Conservation (phyloP, 2,888 invertebrate species). For the Cryptosula pallasiana region DNA sequence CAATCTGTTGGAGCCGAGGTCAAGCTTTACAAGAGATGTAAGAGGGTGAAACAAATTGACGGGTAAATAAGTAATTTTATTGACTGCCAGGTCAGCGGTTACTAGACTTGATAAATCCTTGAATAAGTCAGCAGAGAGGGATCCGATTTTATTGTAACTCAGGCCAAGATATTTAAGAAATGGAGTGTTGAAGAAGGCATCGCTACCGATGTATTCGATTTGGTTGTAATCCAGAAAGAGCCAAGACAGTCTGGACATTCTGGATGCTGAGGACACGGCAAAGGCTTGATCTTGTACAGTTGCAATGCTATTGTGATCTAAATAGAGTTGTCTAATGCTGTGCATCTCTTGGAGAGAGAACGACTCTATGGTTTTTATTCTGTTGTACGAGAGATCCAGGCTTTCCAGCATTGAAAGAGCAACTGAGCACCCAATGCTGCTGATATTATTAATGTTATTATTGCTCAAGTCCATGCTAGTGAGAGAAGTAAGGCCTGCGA, state of each 20-base stretch:
- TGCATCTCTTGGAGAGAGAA: not conserved
- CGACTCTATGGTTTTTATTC: not conserved
- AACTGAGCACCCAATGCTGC: not conserved
- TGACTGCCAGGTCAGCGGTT: not conserved
- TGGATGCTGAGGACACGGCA: not conserved
- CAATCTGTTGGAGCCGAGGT: not conserved
- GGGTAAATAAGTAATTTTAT: not conserved
- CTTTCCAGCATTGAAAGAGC: not conserved
- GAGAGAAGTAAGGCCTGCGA: not conserved
- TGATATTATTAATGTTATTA: not conserved
- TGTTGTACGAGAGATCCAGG: not conserved
- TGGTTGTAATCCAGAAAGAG: not conserved
- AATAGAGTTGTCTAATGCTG: not conserved
- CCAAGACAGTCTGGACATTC: not conserved
- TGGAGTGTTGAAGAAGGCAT: not conserved
- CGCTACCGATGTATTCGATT: not conserved
- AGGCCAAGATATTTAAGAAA: slow-evolving; percentile 12
- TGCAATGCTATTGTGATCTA: not conserved
- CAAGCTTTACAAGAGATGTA: not conserved
- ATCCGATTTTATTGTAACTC: not conserved
- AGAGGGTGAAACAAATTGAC: not conserved
- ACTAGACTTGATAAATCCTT: not conserved
- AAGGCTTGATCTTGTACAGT: not conserved
- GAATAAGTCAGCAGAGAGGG: not conserved
- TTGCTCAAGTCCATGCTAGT: not conserved